Base-by-base conservation (phyloP, 2,113 vertebrate genomes). In the Notarius lentiginosus region DNA sequence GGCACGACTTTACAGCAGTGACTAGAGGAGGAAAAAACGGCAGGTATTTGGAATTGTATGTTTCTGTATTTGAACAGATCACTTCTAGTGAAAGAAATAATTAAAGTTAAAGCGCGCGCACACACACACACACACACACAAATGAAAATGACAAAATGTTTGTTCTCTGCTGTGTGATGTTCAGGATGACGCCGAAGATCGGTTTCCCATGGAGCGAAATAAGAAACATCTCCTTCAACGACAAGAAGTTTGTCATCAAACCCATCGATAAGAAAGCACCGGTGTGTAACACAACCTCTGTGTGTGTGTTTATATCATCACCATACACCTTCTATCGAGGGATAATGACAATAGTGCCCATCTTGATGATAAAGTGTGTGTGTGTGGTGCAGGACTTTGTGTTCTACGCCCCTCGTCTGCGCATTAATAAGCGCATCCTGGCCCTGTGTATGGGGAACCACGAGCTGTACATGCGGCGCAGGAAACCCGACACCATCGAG, bases 201-300 rank as follows among this genome's bases (percentile, higher is more conserved):
- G 98, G 98, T 85, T 99, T 99, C 91, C 98, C 98, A 9, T 99
- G 98, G 98, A 99, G 98, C 89, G 98, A 99, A 94, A 99, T 99
- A 93, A 95, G 98, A 85, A 99, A 99, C 91, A 99, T 99, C 91
- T 99, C 98, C 89, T 99, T 99, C 93, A 99, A 99, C 41, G 98
- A 99, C 94, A 99, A 99, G 97, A 99, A 99, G 93, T 99, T 99
- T 93, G 97, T 99, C 91, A 99, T 99, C 88, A 99, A 99, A 92
- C 98, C 98, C 61, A 99, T 99, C 92, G 98, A 99, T 95, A 99
- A 99, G 95, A 99, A 99, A 96, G 96, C 98, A 7, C 98, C 98
- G 85, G 98, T 99, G 96, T 95, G 96, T 89, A 79, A 66, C 76
- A 56, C 55, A 5, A 2, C 9, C n/a, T 24, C 0, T 88, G 76